A percentile compares a stretch with the other conserved stretches of the same genome.
These are phyloP conservation scores for Platichthys stellatus DNA, from an alignment of 2,113 vertebrate species.

Conservation along the genomic window DNA sequence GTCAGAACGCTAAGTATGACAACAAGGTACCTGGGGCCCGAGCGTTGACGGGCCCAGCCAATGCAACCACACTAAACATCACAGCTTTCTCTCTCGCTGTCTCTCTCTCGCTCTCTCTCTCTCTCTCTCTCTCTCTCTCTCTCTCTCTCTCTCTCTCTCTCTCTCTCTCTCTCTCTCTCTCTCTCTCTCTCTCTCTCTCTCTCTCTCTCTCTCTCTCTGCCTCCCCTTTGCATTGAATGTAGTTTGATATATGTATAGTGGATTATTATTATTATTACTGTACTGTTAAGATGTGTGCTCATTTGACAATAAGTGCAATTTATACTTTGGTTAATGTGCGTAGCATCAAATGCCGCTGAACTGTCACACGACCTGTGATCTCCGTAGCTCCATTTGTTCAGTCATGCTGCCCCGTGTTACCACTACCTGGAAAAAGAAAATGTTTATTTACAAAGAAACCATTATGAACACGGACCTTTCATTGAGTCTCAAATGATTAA, in stretches of 20 bases:
- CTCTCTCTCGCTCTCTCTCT: slow-evolving; percentile 13
- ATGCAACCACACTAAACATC: slow-evolving; percentile 37
- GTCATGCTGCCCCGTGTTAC: slow-evolving; percentile 59
- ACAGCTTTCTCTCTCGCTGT: slow-evolving; percentile 52
- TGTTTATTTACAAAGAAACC: slow-evolving; percentile 42
- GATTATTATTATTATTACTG: slow-evolving; percentile 75
- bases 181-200: slow-evolving; percentile 25
- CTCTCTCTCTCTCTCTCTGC: slow-evolving; percentile 21
- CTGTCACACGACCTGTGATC: slow-evolving; percentile 51
- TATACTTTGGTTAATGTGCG: slow-evolving; percentile 75
- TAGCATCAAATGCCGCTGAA: slow-evolving; percentile 71
- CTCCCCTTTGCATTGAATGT: slow-evolving; percentile 82
- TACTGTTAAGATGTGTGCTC: slow-evolving; percentile 75
- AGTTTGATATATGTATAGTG: slow-evolving; percentile 82
- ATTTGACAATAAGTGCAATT: slow-evolving; percentile 83
- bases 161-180: slow-evolving; percentile 28
- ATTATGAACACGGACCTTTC: slow-evolving; percentile 47
- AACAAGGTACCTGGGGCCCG: slow-evolving; percentile 41
- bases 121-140: slow-evolving; percentile 17
- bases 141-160: slow-evolving; percentile 21
- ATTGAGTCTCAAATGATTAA: slow-evolving; percentile 37
- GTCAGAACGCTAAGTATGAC: slow-evolving; percentile 35
- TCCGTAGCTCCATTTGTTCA: slow-evolving; percentile 59
- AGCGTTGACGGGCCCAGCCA: slow-evolving; percentile 45
- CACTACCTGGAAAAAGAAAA: slow-evolving; percentile 65